phyloP scores from a whole-genome alignment of 2,888 invertebrate genomes.

The Agrochola circellaris region DNA sequence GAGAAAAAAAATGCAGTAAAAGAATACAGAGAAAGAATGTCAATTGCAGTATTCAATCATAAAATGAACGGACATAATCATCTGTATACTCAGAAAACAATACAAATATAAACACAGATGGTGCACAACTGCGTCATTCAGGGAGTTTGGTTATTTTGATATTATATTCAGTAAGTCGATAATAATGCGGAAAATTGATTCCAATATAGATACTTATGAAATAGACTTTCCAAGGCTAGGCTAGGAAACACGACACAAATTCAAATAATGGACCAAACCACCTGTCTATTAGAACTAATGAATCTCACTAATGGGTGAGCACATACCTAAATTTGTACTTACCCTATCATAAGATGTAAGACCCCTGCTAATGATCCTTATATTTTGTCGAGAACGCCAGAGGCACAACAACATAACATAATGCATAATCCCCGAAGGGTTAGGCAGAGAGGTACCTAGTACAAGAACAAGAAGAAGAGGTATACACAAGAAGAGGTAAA shows the following conservation, averaged over 20 bases:
- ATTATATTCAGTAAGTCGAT: background rate
- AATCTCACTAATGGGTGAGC: background rate
- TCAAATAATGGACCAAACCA: constrained; percentile 10
- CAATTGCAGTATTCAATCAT: background rate
- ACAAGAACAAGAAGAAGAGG: too few relatives aligned
- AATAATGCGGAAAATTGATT: background rate
- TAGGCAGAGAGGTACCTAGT: too few relatives aligned
- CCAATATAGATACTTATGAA: background rate
- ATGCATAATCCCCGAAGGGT: too few relatives aligned
- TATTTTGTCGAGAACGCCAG: background rate
- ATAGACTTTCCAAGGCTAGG: background rate
- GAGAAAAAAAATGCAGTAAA: too few relatives aligned
- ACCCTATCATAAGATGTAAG: background rate
- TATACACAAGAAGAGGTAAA: too few relatives aligned
- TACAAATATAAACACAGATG: constrained; percentile 19
- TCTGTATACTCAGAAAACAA: background rate
- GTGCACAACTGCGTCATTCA: background rate
- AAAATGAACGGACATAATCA: background rate
- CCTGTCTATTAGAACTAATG: constrained; percentile 14
- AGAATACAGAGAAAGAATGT: background rate
- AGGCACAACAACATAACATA: too few relatives aligned
- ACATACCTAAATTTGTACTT: background rate
- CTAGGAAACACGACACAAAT: background rate
- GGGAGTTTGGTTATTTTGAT: background rate
- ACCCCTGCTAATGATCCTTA: background rate